A percentile compares a stretch with the other conserved stretches of the same genome.
Evolutionary conservation across 1,140 invertebrate genomes (phyloP).

Genomic region (Anadara kagoshimensis): DNA sequence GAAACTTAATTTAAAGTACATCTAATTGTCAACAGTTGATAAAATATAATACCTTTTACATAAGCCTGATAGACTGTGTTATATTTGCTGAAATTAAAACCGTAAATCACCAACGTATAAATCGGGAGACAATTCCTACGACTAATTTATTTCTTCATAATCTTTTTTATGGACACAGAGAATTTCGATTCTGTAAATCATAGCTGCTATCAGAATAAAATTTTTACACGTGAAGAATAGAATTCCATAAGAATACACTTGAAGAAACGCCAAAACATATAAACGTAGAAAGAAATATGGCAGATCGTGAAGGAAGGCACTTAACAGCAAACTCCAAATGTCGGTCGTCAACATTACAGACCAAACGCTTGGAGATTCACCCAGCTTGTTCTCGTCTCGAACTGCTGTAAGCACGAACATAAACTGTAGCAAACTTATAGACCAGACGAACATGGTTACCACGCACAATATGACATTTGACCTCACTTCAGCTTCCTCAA

Average conservation of each 20-base stretch:
- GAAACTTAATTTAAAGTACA: too few relatives aligned
- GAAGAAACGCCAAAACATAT: conserved; percentile 86
- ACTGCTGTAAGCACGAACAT: conserved; percentile 54
- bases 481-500: conserved; percentile 74
- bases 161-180: conserved; percentile 9
- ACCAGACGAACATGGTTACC: conserved; percentile 68
- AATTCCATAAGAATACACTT: conserved; percentile 91
- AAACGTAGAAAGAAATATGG: conserved; percentile 88
- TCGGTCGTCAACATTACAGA: conserved; percentile 76
- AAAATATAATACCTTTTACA: too few relatives aligned
- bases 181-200: conserved; percentile 27
- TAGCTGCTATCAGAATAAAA: conserved; percentile 78
- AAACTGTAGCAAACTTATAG: conserved; percentile 88
- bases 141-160: background rate
- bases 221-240: conserved; percentile 93
- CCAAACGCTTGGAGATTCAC: conserved; percentile 18
- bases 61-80: too few relatives aligned
- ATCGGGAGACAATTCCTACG: too few relatives aligned
- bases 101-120: too few relatives aligned
- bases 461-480: conserved; percentile 45
- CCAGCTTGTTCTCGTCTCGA: conserved; percentile 24
- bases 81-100: too few relatives aligned
- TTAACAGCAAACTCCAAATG: conserved; percentile 81
- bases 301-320: conserved; percentile 79
- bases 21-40: too few relatives aligned